A percentile compares a stretch with the other conserved stretches of the same genome.
These are phyloP conservation scores for Phoebastria nigripes DNA, from an alignment of 2,797 vertebrate species.

Conservation along the genomic window DNA sequence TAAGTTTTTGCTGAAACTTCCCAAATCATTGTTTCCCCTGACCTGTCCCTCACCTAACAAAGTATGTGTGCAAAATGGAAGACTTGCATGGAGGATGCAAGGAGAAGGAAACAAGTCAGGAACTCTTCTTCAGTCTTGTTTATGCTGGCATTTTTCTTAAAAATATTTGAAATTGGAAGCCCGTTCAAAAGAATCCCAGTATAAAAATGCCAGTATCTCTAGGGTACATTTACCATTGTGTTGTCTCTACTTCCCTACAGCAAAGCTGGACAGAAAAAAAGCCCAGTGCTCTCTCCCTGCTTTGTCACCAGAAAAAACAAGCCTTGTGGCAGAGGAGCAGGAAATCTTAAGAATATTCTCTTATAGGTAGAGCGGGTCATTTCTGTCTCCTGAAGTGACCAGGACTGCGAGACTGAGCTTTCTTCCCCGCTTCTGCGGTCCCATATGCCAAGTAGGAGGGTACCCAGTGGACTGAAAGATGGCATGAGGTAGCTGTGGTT, in stretches of 20 bases:
- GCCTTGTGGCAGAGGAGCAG: not conserved
- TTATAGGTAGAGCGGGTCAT: not conserved
- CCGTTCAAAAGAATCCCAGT: not conserved
- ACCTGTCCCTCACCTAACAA: not conserved
- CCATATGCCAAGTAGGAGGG: rapidly evolving
- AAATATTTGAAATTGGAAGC: not conserved
- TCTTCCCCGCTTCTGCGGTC: not conserved
- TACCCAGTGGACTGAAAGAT: not conserved
- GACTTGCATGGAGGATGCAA: not conserved
- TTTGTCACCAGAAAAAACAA: not conserved
- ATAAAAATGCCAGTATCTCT: not conserved
- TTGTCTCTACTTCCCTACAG: not conserved
- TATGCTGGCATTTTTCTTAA: not conserved
- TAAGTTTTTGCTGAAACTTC: not conserved
- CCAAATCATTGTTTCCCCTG: not conserved
- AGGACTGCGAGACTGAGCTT: not conserved
- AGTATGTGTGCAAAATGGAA: not conserved
- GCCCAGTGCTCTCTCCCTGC: not conserved
- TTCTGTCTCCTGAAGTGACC: not conserved
- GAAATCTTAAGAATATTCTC: not conserved
- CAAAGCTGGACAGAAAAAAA: not conserved
- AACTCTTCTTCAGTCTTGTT: not conserved
- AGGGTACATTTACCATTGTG: not conserved
- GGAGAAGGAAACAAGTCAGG: not conserved
- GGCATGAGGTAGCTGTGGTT: not conserved